Conservation (phyloP, 2,888 invertebrate species). For the Ferdinandea cuprea region DNA sequence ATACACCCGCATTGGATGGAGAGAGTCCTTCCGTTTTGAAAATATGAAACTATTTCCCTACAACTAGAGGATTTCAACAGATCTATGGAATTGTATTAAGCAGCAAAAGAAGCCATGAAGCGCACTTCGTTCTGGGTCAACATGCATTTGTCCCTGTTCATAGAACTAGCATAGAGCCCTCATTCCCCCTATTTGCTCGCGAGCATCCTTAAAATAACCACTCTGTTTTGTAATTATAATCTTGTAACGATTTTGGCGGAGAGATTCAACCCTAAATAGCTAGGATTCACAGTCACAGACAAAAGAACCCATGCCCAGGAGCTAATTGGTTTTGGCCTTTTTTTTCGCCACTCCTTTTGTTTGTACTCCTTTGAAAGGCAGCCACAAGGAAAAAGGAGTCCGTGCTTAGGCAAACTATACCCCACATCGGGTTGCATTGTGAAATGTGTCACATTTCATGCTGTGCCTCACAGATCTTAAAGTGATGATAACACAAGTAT, state of each 20-base stretch:
- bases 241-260: conserved; percentile 57
- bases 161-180: conserved; percentile 11
- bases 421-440: conserved; percentile 45
- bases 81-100: conserved; percentile 32
- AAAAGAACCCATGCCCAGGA: conserved; percentile 50
- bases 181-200: neutral
- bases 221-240: conserved; percentile 64
- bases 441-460: conserved; percentile 58
- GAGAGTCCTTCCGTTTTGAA: conserved; percentile 58
- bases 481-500: conserved; percentile 48
- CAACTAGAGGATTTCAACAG: conserved; percentile 46
- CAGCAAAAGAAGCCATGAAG: conserved; percentile 37
- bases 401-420: neutral
- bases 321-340: conserved; percentile 62
- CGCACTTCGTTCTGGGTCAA: conserved; percentile 51
- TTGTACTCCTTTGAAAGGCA: conserved; percentile 19
- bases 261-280: conserved; percentile 42
- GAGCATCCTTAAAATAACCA: conserved; percentile 11
- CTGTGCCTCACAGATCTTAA: conserved; percentile 22
- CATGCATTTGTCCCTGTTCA: conserved; percentile 40
- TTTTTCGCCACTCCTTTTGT: conserved; percentile 15
- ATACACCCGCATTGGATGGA: conserved; percentile 46
- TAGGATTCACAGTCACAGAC: conserved; percentile 29
- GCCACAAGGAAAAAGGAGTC: conserved; percentile 9
- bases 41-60: conserved; percentile 65